phyloP scores from a whole-genome alignment of 2,888 invertebrate genomes.

The Pheosia gnoma region DNA sequence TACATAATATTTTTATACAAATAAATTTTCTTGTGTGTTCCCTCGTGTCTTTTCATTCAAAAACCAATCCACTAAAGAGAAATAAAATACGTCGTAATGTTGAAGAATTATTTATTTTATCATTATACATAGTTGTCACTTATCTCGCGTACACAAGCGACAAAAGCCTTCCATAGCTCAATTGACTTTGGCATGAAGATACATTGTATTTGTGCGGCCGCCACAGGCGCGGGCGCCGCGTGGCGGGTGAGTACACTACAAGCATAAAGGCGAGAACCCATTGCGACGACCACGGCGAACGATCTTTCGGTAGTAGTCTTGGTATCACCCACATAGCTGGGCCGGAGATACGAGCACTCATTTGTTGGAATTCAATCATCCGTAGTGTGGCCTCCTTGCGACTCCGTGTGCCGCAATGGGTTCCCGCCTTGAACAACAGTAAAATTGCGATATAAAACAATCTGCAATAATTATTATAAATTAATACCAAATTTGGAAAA shows the following conservation, averaged over 20 bases:
- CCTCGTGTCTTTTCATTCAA: not conserved
- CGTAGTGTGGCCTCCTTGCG: no score
- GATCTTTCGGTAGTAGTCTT: no score
- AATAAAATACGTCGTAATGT: slow-evolving; percentile 50
- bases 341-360: no score
- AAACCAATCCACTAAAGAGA: not conserved
- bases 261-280: slow-evolving; percentile 31
- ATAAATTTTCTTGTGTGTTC: slow-evolving; percentile 44
- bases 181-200: slow-evolving; percentile 84
- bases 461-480: slow-evolving; percentile 8
- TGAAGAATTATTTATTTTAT: slow-evolving; percentile 81
- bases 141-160: slow-evolving; percentile 81
- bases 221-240: slow-evolving; percentile 36
- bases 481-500: slow-evolving; percentile 24
- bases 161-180: slow-evolving; percentile 81
- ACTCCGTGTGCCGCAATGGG: not conserved
- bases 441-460: slow-evolving; percentile 34
- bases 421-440: slow-evolving; percentile 25
- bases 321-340: no score
- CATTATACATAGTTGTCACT: slow-evolving; percentile 81
- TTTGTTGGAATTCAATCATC: no score
- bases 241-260: slow-evolving; percentile 39
- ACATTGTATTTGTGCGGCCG: slow-evolving; percentile 76
- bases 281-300: not conserved
- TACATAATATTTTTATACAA: slow-evolving; percentile 52